phyloP scores from a whole-genome alignment of 2,888 invertebrate genomes.

The Slavum lentiscoides region DNA sequence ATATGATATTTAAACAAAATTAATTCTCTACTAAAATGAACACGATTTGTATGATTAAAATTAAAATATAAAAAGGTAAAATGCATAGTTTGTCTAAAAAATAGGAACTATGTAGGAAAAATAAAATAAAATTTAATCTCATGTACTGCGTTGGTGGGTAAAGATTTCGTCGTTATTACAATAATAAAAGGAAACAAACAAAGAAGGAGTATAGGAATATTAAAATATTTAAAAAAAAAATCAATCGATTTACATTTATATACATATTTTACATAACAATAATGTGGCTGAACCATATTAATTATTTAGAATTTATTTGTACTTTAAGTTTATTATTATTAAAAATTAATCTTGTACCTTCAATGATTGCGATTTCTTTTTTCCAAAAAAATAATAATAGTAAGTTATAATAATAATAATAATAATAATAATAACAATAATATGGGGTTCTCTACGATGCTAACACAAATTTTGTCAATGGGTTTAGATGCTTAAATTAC shows the following conservation, averaged over 20 bases:
- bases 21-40: conserved; percentile 38
- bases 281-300: conserved; percentile 32
- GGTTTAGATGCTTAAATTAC: conserved; percentile 29
- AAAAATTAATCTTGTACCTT: conserved; percentile 37
- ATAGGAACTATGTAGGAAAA: conserved; percentile 53
- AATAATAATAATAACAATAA: background rate
- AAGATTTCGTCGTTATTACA: background rate
- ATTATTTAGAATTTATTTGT: conserved; percentile 52
- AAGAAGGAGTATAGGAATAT: conserved; percentile 4
- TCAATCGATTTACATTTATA: conserved; percentile 35
- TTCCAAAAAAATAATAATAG: background rate
- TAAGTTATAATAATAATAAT: background rate
- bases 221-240: conserved; percentile 8
- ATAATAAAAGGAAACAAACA: conserved; percentile 2
- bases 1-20: conserved; percentile 22
- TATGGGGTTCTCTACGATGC: conserved; percentile 17
- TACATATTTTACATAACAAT: conserved; percentile 44
- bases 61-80: conserved; percentile 46
- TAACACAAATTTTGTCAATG: conserved; percentile 4
- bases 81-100: conserved; percentile 52
- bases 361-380: conserved; percentile 26
- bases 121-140: conserved; percentile 11
- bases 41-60: conserved; percentile 42
- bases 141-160: conserved; percentile 31
- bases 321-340: conserved; percentile 40